These are phyloP conservation scores for Anadara kagoshimensis DNA, from an alignment of 1,140 invertebrate genomes.

Conservation along the genomic window DNA sequence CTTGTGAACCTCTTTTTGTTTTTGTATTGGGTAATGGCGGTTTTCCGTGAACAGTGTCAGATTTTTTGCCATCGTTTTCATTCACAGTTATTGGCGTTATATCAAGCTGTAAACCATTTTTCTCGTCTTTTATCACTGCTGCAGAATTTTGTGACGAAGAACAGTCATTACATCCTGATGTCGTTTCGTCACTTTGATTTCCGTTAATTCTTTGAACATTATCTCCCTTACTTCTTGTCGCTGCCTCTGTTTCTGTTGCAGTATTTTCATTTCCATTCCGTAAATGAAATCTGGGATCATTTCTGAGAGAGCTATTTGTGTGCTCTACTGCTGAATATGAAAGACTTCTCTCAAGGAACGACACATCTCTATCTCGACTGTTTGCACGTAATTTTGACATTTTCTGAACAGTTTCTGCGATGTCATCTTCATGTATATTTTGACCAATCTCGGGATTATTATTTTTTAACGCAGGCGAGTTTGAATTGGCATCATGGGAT, in stretches of 20 bases:
- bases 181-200: no score
- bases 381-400: neutral
- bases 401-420: no score
- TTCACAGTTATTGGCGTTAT: no score
- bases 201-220: no score
- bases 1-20: neutral
- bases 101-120: no score
- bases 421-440: no score
- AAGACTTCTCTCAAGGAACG: slow-evolving; percentile 27
- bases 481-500: no score
- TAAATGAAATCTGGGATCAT: neutral
- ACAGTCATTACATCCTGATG: no score
- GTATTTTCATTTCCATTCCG: neutral
- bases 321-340: slow-evolving; percentile 34
- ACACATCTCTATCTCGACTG: neutral
- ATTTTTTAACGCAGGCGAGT: no score
- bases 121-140: no score
- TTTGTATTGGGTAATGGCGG: slow-evolving; percentile 15
- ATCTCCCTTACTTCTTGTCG: neutral
- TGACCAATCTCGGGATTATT: no score
- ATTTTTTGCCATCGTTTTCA: neutral
- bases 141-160: no score
- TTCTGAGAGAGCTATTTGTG: neutral
- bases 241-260: neutral
- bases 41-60: slow-evolving; percentile 9